Percentiles rank a stretch among this genome's conserved stretches.
Conservation (phyloP, 2,113 vertebrate species). For the Chaenogobius annularis region DNA sequence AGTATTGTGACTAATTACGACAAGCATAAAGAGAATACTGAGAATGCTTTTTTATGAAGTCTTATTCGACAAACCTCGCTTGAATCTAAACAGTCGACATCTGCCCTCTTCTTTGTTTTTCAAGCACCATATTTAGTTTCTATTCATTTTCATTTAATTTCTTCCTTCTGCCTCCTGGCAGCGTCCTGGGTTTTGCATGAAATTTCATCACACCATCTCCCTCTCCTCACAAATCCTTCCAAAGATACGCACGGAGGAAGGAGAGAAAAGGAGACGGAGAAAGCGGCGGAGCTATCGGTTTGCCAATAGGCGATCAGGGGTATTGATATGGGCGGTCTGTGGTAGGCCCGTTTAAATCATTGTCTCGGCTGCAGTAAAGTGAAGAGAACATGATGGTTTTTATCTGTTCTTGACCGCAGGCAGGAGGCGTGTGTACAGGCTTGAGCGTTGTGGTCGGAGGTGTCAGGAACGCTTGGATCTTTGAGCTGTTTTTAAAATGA, state of each 20-base stretch:
- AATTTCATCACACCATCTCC: slow-evolving; percentile 68
- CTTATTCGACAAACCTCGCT: background rate
- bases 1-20: background rate
- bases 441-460: slow-evolving; percentile 58
- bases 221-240: slow-evolving; percentile 22
- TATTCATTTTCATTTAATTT: slow-evolving; percentile 23
- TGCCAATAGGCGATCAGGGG: slow-evolving; percentile 65
- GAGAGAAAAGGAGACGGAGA: background rate
- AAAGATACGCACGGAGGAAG: slow-evolving; percentile 18
- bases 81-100: slow-evolving; percentile 36
- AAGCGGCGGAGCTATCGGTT: slow-evolving; percentile 36
- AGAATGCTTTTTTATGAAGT: background rate
- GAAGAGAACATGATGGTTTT: slow-evolving; percentile 24
- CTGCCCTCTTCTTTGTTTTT: slow-evolving; percentile 43
- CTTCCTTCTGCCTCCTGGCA: slow-evolving; percentile 48
- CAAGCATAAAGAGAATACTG: background rate
- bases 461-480: slow-evolving; percentile 60
- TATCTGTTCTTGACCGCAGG: slow-evolving; percentile 61
- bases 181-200: slow-evolving; percentile 66
- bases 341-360: slow-evolving; percentile 55
- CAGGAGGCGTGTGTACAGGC: slow-evolving; percentile 15
- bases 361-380: slow-evolving; percentile 27
- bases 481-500: slow-evolving; percentile 14
- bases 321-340: slow-evolving; percentile 61
- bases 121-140: slow-evolving; percentile 35